Base-by-base conservation (phyloP, 2,888 invertebrate genomes). In the Napeogenes sylphis region DNA sequence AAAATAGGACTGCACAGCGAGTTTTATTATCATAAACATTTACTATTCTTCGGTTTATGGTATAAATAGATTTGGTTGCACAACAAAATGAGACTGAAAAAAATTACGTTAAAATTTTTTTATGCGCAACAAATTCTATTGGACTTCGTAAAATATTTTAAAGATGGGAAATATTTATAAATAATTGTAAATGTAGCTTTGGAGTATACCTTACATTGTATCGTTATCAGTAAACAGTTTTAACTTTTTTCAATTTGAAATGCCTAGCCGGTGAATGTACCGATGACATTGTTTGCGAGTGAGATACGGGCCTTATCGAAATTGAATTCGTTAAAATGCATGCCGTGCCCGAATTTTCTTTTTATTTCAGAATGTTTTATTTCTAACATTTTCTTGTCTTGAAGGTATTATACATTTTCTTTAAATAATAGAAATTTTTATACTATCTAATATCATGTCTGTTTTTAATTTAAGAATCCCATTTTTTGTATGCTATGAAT, bases 271-370 rank as follows among this genome's bases (percentile, higher is more conserved):
- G 47, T 42, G 59, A 57, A 57, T 56, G 59, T 62, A 58, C 55
- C 61, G 57, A 55, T 64, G 61, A 30, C 61, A 66, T 66, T 67
- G 65, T 67, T 65, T 65, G 67, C 45, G 59, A 59, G 56, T 58
- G 55, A 63, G 63, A 67, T 67, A 65, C 63, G 65, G 65, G 67
- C 63, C 65, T 65, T 67, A 67, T 67, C 67, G 63, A 58, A 64
- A 62, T 59, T 59, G 59, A 58, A 58, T 62, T 62, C 58, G 32
- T 47, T 66, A 64, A 66, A 66, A 66, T 66, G 64, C 62, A 64
- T 64, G 62, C 62, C 62, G 54, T 59, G 64, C 62, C 57, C 57
- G 55, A 66, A 64, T 62, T 59, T 51, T 30, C n/a, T 51, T 51
- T 51, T 30, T 51, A 30, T 51, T 30, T 51, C 21, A 51, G 30